Base-by-base conservation (phyloP, 2,797 vertebrate species). In the Tarsius wallacei region DNA sequence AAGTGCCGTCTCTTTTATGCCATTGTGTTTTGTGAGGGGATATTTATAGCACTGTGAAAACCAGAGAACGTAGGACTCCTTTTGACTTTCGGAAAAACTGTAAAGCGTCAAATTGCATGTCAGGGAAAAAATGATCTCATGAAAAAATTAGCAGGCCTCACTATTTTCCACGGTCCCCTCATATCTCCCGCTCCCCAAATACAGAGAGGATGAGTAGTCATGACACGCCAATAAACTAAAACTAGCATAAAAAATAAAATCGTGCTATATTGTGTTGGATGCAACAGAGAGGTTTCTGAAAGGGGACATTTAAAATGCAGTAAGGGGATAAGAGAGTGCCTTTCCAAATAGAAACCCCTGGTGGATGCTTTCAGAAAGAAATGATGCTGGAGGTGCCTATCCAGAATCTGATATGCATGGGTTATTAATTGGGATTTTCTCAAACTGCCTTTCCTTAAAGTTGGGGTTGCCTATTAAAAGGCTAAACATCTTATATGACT, bases 1-100 rank as follows among this genome's bases (percentile, higher is more conserved):
- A 97, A 97, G 95, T 98, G 95, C 98, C 96, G 83, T 97, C 95
- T 94, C 98, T 97, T 98, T 98, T 97, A 98, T 98, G 96, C 97
- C 97, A 98, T 97, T 98, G 98, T 94, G 93, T 97, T 98, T 98
- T 98, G 98, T 98, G 93, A 92, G 90, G 93, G 97, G 93, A 97
- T 98, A 98, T 99, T 98, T 99, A 98, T 98, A 98, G 98, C 96
- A 66, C 97, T 95, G 88, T 92, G 95, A 98, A 97, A 98, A 96
- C 97, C 97, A 97, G 97, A 98, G 97, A 98, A 98, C 57, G 71
- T 97, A 82, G 90, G 71, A 78, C 78, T 96, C n/a, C 49, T 97
- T 97, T 98, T 98, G 98, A 98, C 98, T 98, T 98, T 94, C 91
- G 97, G 97, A 97, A 97, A 98, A 97, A 97, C 94, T 97, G 96